Conservation (phyloP, 1,140 invertebrate species). For the Atopsyche davidsoni region DNA sequence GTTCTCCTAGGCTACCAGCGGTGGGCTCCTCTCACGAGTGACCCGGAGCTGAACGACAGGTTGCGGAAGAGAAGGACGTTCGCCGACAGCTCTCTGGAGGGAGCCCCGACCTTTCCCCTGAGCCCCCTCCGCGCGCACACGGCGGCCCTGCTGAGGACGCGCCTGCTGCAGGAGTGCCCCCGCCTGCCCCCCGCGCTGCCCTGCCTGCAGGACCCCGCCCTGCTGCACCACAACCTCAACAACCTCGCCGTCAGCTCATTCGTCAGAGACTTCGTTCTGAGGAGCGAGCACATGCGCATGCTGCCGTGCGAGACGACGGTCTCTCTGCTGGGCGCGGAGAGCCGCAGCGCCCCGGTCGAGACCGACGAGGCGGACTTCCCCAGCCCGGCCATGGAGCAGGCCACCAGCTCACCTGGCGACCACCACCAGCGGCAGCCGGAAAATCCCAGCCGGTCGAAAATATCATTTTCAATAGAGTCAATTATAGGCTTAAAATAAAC, state of each 20-base stretch:
- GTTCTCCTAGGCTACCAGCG: slow-evolving; percentile 24
- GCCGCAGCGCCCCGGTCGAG: neutral
- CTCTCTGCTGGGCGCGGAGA: neutral
- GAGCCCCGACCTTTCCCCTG: slow-evolving; percentile 33
- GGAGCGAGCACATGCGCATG: slow-evolving; percentile 23
- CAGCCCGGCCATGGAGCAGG: neutral
- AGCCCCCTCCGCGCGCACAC: slow-evolving; percentile 12
- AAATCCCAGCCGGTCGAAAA: slow-evolving; percentile 33
- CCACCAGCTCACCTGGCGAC: neutral
- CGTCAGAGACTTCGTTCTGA: slow-evolving; percentile 25
- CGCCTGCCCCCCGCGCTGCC: slow-evolving; percentile 9
- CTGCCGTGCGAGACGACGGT: slow-evolving; percentile 11
- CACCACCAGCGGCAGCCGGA: too few relatives aligned
- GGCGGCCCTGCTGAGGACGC: slow-evolving; percentile 15
- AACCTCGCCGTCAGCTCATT: slow-evolving; percentile 25
- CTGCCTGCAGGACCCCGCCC: neutral
- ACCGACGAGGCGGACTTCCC: neutral
- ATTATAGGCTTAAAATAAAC: slow-evolving; percentile 50
- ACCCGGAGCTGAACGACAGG: slow-evolving; percentile 39
- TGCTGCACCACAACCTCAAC: slow-evolving; percentile 20
- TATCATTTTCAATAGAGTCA: slow-evolving; percentile 55
- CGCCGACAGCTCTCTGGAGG: slow-evolving; percentile 50
- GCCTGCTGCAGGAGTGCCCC: slow-evolving; percentile 20
- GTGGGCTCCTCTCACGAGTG: slow-evolving; percentile 20
- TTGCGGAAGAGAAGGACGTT: slow-evolving; percentile 50